These are phyloP conservation scores for Macquaria australasica DNA, from an alignment of 2,113 vertebrate species.

Conservation along the genomic window DNA sequence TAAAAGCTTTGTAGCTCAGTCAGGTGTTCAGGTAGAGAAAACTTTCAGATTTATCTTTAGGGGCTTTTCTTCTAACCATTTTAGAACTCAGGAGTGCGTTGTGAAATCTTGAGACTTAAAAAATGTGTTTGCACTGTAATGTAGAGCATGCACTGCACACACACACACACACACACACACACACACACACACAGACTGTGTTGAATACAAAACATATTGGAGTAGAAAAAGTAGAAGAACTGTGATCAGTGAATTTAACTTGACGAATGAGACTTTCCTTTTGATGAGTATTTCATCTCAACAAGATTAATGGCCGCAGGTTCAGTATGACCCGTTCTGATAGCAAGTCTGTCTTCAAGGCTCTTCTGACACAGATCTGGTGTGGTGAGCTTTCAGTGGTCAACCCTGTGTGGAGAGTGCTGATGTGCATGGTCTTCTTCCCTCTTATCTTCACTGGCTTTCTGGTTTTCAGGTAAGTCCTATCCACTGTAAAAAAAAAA, in stretches of 20 bases:
- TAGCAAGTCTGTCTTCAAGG: conserved; percentile 75
- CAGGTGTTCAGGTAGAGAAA: conserved; percentile 91
- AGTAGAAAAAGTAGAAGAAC: neutral
- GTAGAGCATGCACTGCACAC: neutral
- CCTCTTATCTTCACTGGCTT: conserved; percentile 90
- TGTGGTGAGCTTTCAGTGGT: conserved; percentile 93
- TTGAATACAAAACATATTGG: neutral
- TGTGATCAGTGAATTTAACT: neutral
- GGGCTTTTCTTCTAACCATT: neutral
- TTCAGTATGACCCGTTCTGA: neutral
- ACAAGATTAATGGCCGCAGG: neutral
- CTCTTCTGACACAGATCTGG: conserved; percentile 96
- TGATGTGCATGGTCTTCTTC: conserved; percentile 88
- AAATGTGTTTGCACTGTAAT: neutral
- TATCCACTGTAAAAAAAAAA: neutral
- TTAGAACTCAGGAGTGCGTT: neutral
- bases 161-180: neutral
- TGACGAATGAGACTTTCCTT: neutral
- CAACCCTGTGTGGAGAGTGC: conserved; percentile 88
- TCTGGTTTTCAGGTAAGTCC: conserved; percentile 90
- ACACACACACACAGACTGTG: neutral
- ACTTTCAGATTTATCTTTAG: neutral
- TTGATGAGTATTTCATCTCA: neutral
- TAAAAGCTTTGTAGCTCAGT: conserved; percentile 93
- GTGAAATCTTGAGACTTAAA: neutral